Conservation (phyloP, 2,113 vertebrate genomes). For the Poicephalus gulielmi region DNA sequence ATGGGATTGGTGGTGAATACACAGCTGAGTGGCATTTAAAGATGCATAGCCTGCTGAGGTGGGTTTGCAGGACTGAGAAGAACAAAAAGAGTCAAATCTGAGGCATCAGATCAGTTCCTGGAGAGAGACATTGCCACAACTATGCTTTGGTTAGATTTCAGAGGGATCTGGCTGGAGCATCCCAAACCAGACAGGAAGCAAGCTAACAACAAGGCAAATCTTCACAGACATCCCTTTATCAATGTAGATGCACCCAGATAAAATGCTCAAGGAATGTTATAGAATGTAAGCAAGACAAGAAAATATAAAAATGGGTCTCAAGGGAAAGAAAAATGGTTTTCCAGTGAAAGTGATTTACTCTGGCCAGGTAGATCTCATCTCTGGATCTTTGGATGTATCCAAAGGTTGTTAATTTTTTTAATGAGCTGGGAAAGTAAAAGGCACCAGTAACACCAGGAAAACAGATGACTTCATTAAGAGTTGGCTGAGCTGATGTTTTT, state of each 20-base stretch:
- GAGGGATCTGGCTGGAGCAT: background rate
- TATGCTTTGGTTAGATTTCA: background rate
- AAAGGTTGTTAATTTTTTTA: slow-evolving; percentile 52
- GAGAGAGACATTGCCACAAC: background rate
- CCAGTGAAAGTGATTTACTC: background rate
- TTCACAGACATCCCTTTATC: background rate
- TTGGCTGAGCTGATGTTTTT: slow-evolving; percentile 42
- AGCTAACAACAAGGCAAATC: background rate
- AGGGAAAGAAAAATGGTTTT: background rate
- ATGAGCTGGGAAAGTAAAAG: slow-evolving; percentile 43
- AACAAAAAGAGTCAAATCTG: background rate
- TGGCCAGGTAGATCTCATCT: slow-evolving; percentile 7
- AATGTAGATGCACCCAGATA: background rate
- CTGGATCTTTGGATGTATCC: background rate
- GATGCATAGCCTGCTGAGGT: background rate
- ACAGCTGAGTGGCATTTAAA: background rate
- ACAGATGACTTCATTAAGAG: slow-evolving; percentile 61
- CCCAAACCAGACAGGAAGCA: background rate
- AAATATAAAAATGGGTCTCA: background rate
- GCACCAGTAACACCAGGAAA: slow-evolving; percentile 45
- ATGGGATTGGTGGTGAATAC: accelerated
- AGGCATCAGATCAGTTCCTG: background rate
- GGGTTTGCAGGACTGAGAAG: background rate
- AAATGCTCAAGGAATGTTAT: background rate
- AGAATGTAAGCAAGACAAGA: background rate